Conservation (phyloP, 2,797 vertebrate genomes). For the Macropodus opercularis region DNA sequence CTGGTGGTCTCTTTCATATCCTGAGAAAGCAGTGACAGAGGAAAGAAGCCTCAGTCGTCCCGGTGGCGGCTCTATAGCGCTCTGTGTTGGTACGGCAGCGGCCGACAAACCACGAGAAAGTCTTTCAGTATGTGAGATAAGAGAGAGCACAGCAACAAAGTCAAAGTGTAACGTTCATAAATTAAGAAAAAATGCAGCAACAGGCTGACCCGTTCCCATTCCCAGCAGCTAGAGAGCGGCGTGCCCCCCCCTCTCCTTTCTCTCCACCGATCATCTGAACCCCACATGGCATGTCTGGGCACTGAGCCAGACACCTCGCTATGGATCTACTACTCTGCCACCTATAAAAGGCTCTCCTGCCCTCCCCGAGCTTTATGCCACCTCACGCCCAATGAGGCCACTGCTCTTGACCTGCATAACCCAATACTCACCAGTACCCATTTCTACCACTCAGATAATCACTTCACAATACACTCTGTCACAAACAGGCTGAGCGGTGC, state of each 20-base stretch:
- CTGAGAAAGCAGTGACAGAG: conserved; percentile 54
- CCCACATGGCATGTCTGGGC: conserved; percentile 87
- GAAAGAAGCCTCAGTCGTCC: conserved; percentile 43
- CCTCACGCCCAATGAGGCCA: conserved; percentile 76
- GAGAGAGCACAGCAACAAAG: conserved; percentile 16
- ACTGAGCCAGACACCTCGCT: conserved; percentile 83
- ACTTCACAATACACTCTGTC: conserved; percentile 24
- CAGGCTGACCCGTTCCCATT: conserved; percentile 43
- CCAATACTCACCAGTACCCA: conserved; percentile 16
- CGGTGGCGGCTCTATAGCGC: conserved; percentile 18
- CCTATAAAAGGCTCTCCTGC: conserved; percentile 79
- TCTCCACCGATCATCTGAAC: conserved; percentile 89
- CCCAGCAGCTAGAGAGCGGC: conserved; percentile 59
- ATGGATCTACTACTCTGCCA: conserved; percentile 78
- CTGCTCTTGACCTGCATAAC: conserved; percentile 57
- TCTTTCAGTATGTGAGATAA: conserved; percentile 29
- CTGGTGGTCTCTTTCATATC: conserved; percentile 73
- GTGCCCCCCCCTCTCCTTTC: conserved; percentile 76
- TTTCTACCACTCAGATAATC: conserved; percentile 31
- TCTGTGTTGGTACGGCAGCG: conserved; percentile 19
- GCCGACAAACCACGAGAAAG: conserved; percentile 45
- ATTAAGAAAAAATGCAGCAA: conserved; percentile 6
- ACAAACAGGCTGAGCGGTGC: conserved; percentile 18
- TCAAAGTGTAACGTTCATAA: conserved; percentile 38
- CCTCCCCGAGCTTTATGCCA: conserved; percentile 57